phyloP scores from a whole-genome alignment of 2,113 vertebrate species.

The Dicrurus megarhynchus region DNA sequence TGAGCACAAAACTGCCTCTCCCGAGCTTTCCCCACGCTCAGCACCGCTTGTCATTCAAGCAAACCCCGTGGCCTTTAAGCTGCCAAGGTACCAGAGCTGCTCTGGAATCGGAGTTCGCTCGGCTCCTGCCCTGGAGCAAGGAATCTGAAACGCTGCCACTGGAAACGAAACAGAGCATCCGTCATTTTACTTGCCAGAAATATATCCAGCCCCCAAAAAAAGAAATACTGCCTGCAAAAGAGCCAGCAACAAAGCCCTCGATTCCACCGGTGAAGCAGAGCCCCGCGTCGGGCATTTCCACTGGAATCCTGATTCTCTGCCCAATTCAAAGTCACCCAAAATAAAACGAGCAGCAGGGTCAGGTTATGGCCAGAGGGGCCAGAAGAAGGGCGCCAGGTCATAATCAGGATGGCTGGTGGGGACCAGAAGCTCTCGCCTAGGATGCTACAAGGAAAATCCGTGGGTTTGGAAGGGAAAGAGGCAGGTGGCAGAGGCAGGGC shows the following conservation, averaged over 20 bases:
- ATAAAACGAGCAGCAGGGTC: accelerated
- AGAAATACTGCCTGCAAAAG: conserved; percentile 72
- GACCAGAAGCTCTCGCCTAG: accelerated
- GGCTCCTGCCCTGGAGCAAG: conserved; percentile 64
- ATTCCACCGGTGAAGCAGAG: conserved; percentile 60
- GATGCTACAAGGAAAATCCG: background rate
- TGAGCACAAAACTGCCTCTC: background rate
- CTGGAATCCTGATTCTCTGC: conserved; percentile 38
- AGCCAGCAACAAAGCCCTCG: conserved; percentile 73
- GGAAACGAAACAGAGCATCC: conserved; percentile 74
- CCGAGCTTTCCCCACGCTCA: background rate
- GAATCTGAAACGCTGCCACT: conserved; percentile 66
- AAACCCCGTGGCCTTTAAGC: conserved; percentile 42
- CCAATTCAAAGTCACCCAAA: background rate
- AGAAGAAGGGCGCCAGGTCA: background rate
- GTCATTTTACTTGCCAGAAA: conserved; percentile 77
- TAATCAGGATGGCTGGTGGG: background rate
- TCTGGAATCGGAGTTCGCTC: conserved; percentile 47
- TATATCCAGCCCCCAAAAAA: conserved; percentile 76
- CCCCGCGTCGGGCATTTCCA: conserved; percentile 45
- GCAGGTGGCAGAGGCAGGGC: background rate
- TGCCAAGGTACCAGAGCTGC: conserved; percentile 59
- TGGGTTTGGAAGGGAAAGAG: background rate
- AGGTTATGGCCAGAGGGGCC: background rate
- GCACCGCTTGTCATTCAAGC: conserved; percentile 36